Base-by-base conservation (phyloP, 2,797 vertebrate genomes). In the Acanthis flammea region DNA sequence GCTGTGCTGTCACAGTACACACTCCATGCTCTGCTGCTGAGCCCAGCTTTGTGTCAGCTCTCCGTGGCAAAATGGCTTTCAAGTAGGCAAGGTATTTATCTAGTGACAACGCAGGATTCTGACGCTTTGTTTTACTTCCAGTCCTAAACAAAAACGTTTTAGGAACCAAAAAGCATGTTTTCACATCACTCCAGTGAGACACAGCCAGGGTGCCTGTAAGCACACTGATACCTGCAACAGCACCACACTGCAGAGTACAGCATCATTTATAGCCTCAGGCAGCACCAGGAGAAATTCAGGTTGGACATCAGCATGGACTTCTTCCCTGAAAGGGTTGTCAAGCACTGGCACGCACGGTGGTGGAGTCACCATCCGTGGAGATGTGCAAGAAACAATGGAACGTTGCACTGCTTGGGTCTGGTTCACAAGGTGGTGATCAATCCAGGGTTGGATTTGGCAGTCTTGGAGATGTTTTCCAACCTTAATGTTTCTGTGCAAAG, bases 11-110 rank as follows among this genome's bases (percentile, higher is more conserved):
- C n/a, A 37, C 35, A 37, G n/a, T 15, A 3, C 3, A 0, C 0
- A 0, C 35, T 61, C 48, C 14, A 1, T 3, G 1, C 28, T 47
- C 5, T 2, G 3, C 45, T 61, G 10, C 5, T 28, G 21, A 63
- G 41, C 50, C 12, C 0, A 0, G 21, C 33, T 63, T 39, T 68
- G 24, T 5, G 1, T 70, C 62, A 8, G 51, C 39, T 61, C 22
- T 37, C 42, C 4, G 0, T 12, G 5, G 14, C 84, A 55, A 22
- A 54, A 30, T 11, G 6, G 30, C 14, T 71, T 78, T 70, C 21
- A 28, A 37, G 25, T 14, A 70, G 19, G 27, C 21, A 37, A n/a
- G 14, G 3, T 12, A 31, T 1, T 44, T 28, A 25, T 12, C 50
- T 10, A 25, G 30, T 15, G 10, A 37, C 41, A 37, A 10, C 1